Percentiles rank a stretch among this genome's conserved stretches.
These are phyloP conservation scores for Drosophila parthenogenetica DNA, from an alignment of 2,888 invertebrate species.

Conservation along the genomic window DNA sequence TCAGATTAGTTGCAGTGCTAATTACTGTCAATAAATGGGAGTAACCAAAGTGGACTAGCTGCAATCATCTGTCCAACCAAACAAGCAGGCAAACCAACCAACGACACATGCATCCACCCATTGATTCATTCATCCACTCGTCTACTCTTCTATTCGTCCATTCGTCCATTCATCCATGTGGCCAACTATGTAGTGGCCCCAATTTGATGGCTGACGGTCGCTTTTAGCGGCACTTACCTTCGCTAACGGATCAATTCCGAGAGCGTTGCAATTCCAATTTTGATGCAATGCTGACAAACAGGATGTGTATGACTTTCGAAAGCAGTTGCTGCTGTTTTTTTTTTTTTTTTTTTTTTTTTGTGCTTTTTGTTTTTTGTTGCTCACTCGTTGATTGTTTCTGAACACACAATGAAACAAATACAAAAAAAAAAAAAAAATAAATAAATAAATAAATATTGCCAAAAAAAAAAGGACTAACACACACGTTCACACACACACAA, in stretches of 20 bases:
- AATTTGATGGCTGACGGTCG: constrained; percentile 1
- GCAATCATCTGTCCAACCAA: not conserved
- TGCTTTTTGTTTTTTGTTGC: constrained; percentile 12
- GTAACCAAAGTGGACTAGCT: not conserved
- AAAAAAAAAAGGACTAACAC: constrained; percentile 35
- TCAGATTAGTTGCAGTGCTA: not conserved
- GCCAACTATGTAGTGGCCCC: constrained; percentile 6
- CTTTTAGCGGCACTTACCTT: constrained; percentile 43
- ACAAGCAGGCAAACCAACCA: no score
- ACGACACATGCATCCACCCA: not conserved
- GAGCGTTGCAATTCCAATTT: constrained; percentile 52
- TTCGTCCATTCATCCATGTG: not conserved
- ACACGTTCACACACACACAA: constrained; percentile 20
- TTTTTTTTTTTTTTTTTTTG: constrained; percentile 22
- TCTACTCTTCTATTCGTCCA: no score
- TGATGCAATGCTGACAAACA: constrained; percentile 66
- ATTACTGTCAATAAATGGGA: constrained; percentile 1
- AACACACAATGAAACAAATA: constrained; percentile 25
- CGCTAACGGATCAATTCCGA: constrained; percentile 32
- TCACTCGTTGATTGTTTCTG: constrained; percentile 28
- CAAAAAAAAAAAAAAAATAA: constrained; percentile 28
- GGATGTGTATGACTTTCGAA: constrained; percentile 71
- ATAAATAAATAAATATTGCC: not conserved
- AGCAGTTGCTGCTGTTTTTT: constrained; percentile 65
- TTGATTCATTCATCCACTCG: not conserved